phyloP scores from a whole-genome alignment of 2,888 invertebrate genomes.

The Proisotoma minuta region DNA sequence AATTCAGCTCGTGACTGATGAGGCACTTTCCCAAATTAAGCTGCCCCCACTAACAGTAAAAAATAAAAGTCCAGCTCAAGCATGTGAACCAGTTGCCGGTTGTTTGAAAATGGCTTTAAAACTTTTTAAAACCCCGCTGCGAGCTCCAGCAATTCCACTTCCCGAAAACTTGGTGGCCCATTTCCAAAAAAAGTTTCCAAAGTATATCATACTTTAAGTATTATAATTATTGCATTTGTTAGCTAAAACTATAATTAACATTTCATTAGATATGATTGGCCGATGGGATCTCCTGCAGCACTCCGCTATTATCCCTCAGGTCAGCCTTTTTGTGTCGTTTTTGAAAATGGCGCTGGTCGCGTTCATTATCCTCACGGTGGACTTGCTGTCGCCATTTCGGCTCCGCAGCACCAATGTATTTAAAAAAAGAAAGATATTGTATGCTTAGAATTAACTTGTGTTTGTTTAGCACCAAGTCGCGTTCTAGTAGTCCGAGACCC shows the following conservation, averaged over 20 bases:
- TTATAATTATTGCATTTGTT: not conserved
- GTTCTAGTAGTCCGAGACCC: slow-evolving; percentile 22
- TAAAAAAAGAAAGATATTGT: not conserved
- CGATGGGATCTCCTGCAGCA: slow-evolving; percentile 23
- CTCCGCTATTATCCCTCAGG: slow-evolving; percentile 30
- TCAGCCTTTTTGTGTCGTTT: slow-evolving; percentile 21
- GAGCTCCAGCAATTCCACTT: slow-evolving; percentile 21
- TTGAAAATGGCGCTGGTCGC: slow-evolving; percentile 27
- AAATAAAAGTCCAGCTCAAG: too few relatives aligned
- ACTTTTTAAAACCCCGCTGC: slow-evolving; percentile 24
- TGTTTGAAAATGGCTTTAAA: slow-evolving; percentile 29
- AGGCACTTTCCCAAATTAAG: too few relatives aligned
- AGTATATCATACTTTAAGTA: not conserved
- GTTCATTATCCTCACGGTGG: slow-evolving; percentile 35
- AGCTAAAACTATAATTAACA: not conserved
- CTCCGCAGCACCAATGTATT: slow-evolving; percentile 12
- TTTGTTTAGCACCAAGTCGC: slow-evolving; percentile 8
- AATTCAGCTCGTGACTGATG: too few relatives aligned
- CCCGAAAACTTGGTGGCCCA: slow-evolving; percentile 26
- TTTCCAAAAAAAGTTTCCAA: slow-evolving; percentile 20
- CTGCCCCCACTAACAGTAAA: too few relatives aligned
- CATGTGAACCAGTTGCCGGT: too few relatives aligned
- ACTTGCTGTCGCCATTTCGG: slow-evolving; percentile 27
- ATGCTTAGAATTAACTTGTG: not conserved
- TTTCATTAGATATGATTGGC: slow-evolving; percentile 14